Percentiles rank a stretch among this genome's conserved stretches.
Evolutionary conservation across 2,797 vertebrate genomes (phyloP).

Genomic region (Syngnathus rostellatus): DNA sequence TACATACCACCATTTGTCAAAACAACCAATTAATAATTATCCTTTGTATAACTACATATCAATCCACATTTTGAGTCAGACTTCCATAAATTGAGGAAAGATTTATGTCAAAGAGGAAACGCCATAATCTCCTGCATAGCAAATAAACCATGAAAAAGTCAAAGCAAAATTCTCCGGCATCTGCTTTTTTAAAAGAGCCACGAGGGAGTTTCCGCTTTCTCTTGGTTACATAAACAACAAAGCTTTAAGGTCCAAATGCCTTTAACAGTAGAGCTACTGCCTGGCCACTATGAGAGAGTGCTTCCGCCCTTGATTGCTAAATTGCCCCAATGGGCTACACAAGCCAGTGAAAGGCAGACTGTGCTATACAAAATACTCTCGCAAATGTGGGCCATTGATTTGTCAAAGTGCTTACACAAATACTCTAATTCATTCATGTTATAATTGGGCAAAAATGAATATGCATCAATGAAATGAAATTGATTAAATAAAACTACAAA

Average conservation of each 20-base stretch:
- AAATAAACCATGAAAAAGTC: conserved; percentile 52
- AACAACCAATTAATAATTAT: background rate
- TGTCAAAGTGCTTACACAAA: background rate
- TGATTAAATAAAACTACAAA: background rate
- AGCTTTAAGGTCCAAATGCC: conserved; percentile 63
- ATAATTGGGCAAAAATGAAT: background rate
- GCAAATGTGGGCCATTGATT: background rate
- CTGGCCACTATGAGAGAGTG: conserved; percentile 34
- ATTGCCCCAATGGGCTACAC: conserved; percentile 12
- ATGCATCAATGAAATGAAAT: background rate
- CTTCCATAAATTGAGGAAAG: conserved; percentile 26
- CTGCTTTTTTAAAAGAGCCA: conserved; percentile 51
- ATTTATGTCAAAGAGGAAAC: conserved; percentile 28
- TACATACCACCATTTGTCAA: background rate
- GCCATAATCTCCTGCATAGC: conserved; percentile 44
- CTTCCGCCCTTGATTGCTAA: conserved; percentile 30
- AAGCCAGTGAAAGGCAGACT: conserved; percentile 13
- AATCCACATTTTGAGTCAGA: conserved; percentile 19
- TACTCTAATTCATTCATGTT: background rate
- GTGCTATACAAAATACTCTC: background rate
- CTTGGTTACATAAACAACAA: conserved; percentile 67
- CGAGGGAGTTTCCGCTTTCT: conserved; percentile 60
- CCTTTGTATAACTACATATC: background rate
- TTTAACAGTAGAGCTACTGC: conserved; percentile 65
- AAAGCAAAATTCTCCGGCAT: conserved; percentile 58